Evolutionary conservation across 2,113 vertebrate genomes (phyloP), one percentile per base, ranked within the genome.

Genomic region (rabbit (Oryctolagus cuniculus)): DNA sequence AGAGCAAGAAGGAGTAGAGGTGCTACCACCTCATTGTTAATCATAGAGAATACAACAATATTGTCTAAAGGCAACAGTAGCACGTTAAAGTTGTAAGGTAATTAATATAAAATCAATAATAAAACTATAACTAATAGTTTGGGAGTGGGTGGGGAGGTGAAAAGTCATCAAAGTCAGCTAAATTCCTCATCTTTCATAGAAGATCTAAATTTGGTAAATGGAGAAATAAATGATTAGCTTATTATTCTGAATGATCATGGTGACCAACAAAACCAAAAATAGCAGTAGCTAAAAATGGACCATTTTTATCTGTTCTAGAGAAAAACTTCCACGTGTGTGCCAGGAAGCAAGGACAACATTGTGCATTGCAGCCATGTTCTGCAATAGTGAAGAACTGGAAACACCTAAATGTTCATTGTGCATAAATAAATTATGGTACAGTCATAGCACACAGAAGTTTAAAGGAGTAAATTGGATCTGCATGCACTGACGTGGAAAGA

Each of bases 171-270:
- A 75, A 75, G 19, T 55, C 8, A 93, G 67, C 22, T 93, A 80
- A 90, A 89, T 92, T 72, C 24, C 31, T 75, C 16, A 73, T 91
- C 34, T 79, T 80, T 86, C 63, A 81, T n/a, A 67, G 53, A 82
- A 89, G 44, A 80, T 92, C 61, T 93, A 83, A 83, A 96, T 87
- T 90, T 88, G 84, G 13, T n/a, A 89, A 94, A 63, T 74, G 74
- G 87, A 79, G 44, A 87, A 92, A 79, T 70, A 91, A 87, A 86
- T 79, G 17, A 82, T 88, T 78, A 70, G 8, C 3, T 75, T 75
- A 74, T 90, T 84, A 90, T 90, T 95, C 82, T 89, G 83, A 96
- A 90, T 63, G 5, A 87, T 85, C 38, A 58, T n/a, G 16, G 31
- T 86, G 58, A 91, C 72, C 49, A 89, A 84, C 12, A 80, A 13